Evolutionary conservation across 2,797 vertebrate genomes (phyloP), one percentile per base, ranked within the genome.

Genomic region (Rallus crepitans): DNA sequence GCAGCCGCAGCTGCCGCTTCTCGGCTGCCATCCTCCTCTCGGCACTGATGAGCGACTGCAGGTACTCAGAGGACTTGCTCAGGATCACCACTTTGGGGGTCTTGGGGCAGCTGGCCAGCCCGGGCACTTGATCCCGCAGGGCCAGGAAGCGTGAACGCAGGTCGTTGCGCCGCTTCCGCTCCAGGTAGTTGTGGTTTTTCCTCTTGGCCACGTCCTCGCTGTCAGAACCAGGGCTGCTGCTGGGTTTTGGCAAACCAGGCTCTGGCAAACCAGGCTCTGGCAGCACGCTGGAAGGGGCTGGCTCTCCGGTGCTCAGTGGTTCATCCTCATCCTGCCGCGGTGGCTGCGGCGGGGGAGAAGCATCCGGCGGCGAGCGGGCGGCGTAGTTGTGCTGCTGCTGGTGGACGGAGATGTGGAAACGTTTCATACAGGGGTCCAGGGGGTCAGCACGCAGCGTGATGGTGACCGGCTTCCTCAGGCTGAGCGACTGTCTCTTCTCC

Each of bases 381-480:
- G 99, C 98, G 2, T 99, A 99, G 98, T 99, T 99, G 98, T 99
- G 99, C 91, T 99, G 99, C 92, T 99, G 99, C 92, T 99, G 98
- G 95, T 99, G 99, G 79, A 99, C 98, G 0, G 99, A 99, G 95
- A 99, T 98, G 94, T 99, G 99, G 98, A 99, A 99, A 75, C 98
- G 99, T 65, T 99, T 99, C 96, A 99, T 99, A 94, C 99, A 99
- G 19, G 98, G 98, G 89, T 99, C 99, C 76, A 98, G 94, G 13
- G 99, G 99, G 97, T 99, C 99, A 0, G 99, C 99, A 0, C 99
- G 98, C 48, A 99, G 99, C 0, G 99, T 99, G 97, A 99, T 98
- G 87, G 99, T 99, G 78, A 99, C 99, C 0, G 99, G 99, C 55
- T 99, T 99, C 73, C 99, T 98, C 65, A 98, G 94, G 31, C 97